Percentiles rank a stretch among this genome's conserved stretches.
Evolutionary conservation across 2,797 vertebrate genomes (phyloP).

Genomic region (Acipenser transmontanus): DNA sequence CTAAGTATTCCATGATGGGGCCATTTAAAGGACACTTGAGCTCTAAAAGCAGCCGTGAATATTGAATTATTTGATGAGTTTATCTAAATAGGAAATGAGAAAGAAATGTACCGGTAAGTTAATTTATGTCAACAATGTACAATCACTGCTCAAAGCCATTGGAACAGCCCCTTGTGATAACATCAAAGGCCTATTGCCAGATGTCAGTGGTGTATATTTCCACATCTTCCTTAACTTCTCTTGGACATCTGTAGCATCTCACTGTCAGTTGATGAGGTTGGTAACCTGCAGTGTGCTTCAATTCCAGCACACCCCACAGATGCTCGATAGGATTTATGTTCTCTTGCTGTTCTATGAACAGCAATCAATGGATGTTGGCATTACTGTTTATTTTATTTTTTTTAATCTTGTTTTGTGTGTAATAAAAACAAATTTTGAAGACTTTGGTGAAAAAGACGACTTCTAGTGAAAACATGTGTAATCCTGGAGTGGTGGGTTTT

Average conservation of each 20-base stretch:
- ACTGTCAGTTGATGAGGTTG: neutral
- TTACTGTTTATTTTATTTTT: too few species aligned
- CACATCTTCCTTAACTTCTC: constrained; percentile 12
- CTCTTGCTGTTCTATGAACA: too few species aligned
- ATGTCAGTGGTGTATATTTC: constrained; percentile 9
- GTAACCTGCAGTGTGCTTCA: constrained; percentile 1
- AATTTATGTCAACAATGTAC: neutral
- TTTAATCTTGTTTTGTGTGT: neutral
- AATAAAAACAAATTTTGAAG: constrained; percentile 10
- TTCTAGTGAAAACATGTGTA: too few species aligned
- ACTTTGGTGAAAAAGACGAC: constrained; percentile 5
- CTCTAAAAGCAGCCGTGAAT: constrained; percentile 43
- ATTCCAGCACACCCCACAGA: too few species aligned
- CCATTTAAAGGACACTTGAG: constrained; percentile 39
- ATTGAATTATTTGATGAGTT: constrained; percentile 3
- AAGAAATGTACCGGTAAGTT: neutral
- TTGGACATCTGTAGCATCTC: constrained; percentile 5
- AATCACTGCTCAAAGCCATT: neutral
- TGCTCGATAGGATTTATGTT: too few species aligned
- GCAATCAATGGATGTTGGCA: too few species aligned
- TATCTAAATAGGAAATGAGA: neutral
- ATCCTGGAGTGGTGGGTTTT: too few species aligned
- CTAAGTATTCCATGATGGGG: constrained; percentile 28
- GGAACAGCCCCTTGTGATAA: neutral
- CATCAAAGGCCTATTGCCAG: neutral